Percentiles rank a stretch among this genome's conserved stretches.
phyloP scores from a whole-genome alignment of 1,140 invertebrate genomes.

The Epicauta chinensis region DNA sequence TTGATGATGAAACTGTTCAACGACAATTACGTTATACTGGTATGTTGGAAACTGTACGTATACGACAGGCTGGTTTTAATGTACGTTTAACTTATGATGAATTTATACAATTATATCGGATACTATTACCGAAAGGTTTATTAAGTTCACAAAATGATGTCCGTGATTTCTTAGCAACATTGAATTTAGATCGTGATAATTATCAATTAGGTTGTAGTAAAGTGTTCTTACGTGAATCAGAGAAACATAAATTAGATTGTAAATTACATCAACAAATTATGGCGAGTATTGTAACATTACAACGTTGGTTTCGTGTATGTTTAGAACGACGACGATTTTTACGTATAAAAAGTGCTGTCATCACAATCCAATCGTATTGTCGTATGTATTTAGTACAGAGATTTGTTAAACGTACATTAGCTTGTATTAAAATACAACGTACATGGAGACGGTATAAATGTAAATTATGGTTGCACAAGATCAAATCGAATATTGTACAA shows the following conservation, averaged over 20 bases:
- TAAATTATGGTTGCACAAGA: slow-evolving; percentile 58
- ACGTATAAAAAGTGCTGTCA: slow-evolving; percentile 61
- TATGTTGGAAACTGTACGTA: slow-evolving; percentile 94
- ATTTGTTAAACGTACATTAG: slow-evolving; percentile 46
- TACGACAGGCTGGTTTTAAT: slow-evolving; percentile 92
- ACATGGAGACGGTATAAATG: slow-evolving; percentile 63
- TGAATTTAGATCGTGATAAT: slow-evolving; percentile 80
- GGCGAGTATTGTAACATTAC: slow-evolving; percentile 83
- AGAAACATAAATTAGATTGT: slow-evolving; percentile 88
- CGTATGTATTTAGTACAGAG: slow-evolving; percentile 55
- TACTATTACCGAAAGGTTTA: slow-evolving; percentile 81
- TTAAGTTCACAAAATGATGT: slow-evolving; percentile 76
- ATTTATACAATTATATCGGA: slow-evolving; percentile 88
- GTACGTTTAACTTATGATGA: slow-evolving; percentile 89
- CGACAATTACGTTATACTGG: slow-evolving; percentile 82
- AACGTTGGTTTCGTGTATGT: slow-evolving; percentile 83
- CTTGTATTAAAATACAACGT: slow-evolving; percentile 70
- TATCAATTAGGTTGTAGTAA: slow-evolving; percentile 87
- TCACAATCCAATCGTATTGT: slow-evolving; percentile 73
- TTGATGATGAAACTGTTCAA: slow-evolving; percentile 93
- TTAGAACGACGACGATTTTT: slow-evolving; percentile 73
- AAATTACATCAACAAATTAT: slow-evolving; percentile 91
- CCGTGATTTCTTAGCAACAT: slow-evolving; percentile 66
- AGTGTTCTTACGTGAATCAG: slow-evolving; percentile 90
- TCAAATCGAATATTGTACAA: slow-evolving; percentile 52